phyloP scores from a whole-genome alignment of 2,797 vertebrate species.

The Limosa lapponica region DNA sequence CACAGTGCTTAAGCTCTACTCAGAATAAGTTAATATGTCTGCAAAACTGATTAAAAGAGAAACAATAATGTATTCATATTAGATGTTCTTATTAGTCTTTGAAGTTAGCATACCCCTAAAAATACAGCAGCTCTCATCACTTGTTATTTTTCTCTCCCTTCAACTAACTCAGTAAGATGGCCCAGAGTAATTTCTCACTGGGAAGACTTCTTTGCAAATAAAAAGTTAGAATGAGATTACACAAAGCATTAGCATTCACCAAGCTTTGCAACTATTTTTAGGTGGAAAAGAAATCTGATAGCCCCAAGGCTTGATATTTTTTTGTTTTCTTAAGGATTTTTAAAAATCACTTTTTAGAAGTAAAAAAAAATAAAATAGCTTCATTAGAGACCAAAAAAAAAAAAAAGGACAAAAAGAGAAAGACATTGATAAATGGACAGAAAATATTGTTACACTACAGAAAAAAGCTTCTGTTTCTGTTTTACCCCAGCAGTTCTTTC shows the following conservation, averaged over 20 bases:
- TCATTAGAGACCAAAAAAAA: background rate
- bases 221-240: background rate
- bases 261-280: background rate
- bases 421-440: background rate
- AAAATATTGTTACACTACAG: background rate
- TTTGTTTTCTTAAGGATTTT: background rate
- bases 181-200: background rate
- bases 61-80: background rate
- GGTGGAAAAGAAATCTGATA: background rate
- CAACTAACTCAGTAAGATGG: background rate
- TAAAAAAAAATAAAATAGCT: background rate
- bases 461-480: background rate
- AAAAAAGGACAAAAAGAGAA: background rate
- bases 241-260: background rate
- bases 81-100: background rate
- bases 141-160: background rate
- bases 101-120: background rate
- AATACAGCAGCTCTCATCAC: background rate
- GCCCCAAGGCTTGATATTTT: background rate
- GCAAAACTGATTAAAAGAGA: background rate
- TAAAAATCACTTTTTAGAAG: background rate
- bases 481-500: background rate
- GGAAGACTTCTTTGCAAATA: background rate
- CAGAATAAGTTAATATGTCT: background rate
- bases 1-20: background rate